These are phyloP conservation scores for Poeciliopsis occidentalis DNA, from an alignment of 2,113 vertebrate species.

Conservation along the genomic window DNA sequence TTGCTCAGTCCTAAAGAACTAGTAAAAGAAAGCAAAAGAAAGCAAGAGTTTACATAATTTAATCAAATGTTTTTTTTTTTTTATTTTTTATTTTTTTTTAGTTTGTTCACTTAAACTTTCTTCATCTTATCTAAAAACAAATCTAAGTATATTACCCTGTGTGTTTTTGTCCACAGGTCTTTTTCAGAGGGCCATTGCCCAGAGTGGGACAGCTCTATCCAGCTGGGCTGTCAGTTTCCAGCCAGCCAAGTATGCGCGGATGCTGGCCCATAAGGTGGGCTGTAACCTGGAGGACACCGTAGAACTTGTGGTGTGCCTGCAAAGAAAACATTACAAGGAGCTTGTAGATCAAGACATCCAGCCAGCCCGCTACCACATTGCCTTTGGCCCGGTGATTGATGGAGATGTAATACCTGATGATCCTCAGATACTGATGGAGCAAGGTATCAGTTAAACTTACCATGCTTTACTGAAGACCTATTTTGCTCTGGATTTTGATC, in stretches of 20 bases:
- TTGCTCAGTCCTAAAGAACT: too few species aligned
- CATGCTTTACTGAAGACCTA: background rate
- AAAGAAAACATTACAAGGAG: conserved; percentile 97
- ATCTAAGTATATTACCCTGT: too few species aligned
- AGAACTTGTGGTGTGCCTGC: conserved; percentile 93
- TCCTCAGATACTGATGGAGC: conserved; percentile 98
- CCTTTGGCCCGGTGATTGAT: conserved; percentile 98
- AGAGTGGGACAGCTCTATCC: conserved; percentile 96
- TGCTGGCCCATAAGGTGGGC: conserved; percentile 95
- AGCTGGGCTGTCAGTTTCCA: conserved; percentile 99
- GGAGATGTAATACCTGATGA: conserved; percentile 98
- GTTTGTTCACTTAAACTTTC: too few species aligned
- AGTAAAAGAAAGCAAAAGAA: too few species aligned
- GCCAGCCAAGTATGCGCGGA: conserved; percentile 95
- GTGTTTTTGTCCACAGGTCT: conserved; percentile 82
- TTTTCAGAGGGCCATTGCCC: conserved; percentile 98
- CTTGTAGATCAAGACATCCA: conserved; percentile 99
- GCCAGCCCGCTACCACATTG: conserved; percentile 97
- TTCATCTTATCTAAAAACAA: too few species aligned
- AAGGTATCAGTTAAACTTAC: conserved; percentile 72
- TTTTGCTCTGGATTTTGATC: background rate
- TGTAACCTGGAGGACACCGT: conserved; percentile 96
- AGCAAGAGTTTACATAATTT: too few species aligned
- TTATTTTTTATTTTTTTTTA: too few species aligned
- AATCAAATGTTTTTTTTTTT: too few species aligned